Conservation (phyloP, 2,888 invertebrate genomes). For the Brachycybe producta region DNA sequence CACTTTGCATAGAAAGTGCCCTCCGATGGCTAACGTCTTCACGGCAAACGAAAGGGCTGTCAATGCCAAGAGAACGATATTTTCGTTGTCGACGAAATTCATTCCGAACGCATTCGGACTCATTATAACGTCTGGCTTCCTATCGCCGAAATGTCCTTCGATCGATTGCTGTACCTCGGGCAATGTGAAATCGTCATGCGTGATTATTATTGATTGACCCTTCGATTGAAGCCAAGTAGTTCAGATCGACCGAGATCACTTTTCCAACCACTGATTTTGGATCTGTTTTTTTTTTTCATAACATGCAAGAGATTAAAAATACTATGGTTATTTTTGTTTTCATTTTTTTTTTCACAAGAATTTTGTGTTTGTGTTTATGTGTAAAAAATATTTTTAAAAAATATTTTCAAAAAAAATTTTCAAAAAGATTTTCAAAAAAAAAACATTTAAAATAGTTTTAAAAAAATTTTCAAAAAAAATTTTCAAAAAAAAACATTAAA, state of each 20-base stretch:
- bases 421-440: no score
- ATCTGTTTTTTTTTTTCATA: no score
- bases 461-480: no score
- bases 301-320: no score
- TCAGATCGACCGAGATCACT: constrained; percentile 10
- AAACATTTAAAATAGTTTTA: no score
- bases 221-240: constrained; percentile 9
- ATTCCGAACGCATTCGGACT: constrained; percentile 30
- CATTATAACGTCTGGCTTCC: constrained; percentile 27
- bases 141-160: constrained; percentile 1
- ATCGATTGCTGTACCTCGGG: neutral
- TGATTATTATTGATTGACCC: constrained; percentile 10
- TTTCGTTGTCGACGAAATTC: constrained; percentile 25
- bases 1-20: constrained; percentile 27
- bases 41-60: constrained; percentile 23
- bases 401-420: no score
- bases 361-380: no score
- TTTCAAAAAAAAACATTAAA: no score
- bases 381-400: no score
- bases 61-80: constrained; percentile 25
- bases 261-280: neutral
- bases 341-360: no score
- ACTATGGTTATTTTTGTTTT: no score
- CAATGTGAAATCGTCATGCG: constrained; percentile 3
- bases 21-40: constrained; percentile 14